A percentile compares a stretch with the other conserved stretches of the same genome.
These are phyloP conservation scores for Jacana jacana DNA, from an alignment of 2,113 vertebrate species.

Conservation along the genomic window DNA sequence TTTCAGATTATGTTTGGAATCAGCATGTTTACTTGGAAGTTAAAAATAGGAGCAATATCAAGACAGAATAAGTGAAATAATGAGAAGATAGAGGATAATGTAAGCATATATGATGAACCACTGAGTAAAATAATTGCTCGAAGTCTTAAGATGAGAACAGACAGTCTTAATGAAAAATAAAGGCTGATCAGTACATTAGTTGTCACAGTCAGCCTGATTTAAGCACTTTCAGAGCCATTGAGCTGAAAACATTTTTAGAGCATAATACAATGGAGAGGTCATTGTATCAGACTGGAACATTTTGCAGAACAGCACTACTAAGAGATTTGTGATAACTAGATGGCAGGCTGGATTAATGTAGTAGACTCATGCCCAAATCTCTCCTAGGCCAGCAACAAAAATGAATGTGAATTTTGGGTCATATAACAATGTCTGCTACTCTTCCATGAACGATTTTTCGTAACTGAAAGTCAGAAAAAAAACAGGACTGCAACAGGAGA, in stretches of 20 bases:
- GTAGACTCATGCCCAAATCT: background rate
- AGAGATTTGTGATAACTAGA: constrained; percentile 29
- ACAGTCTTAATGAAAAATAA: constrained; percentile 16
- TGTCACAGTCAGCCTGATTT: constrained; percentile 1
- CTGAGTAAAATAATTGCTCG: background rate
- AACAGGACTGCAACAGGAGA: background rate
- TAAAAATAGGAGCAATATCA: background rate
- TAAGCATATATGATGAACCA: background rate
- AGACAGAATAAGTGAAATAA: background rate
- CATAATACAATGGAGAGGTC: constrained; percentile 19
- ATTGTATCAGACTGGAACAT: constrained; percentile 15
- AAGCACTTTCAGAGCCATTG: constrained; percentile 42
- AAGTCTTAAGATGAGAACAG: background rate
- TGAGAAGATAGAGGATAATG: background rate
- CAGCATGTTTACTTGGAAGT: background rate
- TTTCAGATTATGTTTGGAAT: background rate
- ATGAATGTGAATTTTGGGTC: background rate
- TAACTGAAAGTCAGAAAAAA: background rate
- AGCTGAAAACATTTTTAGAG: constrained; percentile 51
- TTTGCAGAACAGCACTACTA: constrained; percentile 39
- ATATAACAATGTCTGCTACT: background rate
- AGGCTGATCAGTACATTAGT: background rate
- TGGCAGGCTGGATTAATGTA: constrained; percentile 36
- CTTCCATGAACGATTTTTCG: background rate
- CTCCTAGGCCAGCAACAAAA: background rate